Percentiles rank a stretch among this genome's conserved stretches.
These are phyloP conservation scores for Pheosia tremula DNA, from an alignment of 2,888 invertebrate genomes.

Conservation along the genomic window DNA sequence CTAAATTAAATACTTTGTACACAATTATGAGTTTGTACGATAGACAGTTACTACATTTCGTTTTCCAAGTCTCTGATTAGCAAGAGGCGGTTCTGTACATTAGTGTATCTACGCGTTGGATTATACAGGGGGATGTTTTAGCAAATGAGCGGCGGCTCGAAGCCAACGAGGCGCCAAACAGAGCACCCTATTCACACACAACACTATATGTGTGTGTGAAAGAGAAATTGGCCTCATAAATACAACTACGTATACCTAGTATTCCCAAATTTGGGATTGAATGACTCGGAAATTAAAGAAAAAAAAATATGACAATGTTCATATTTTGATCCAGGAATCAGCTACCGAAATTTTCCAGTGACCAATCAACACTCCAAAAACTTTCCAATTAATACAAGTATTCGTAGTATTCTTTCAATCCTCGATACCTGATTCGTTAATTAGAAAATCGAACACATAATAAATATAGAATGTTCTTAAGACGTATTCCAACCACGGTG, in stretches of 20 bases:
- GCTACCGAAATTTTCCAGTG: not conserved
- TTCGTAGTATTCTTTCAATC: not conserved
- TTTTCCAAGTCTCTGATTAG: slow-evolving; percentile 6
- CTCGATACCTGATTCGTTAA: slow-evolving; percentile 5
- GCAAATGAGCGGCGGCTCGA: slow-evolving; percentile 71
- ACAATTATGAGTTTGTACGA: not conserved
- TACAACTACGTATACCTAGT: not conserved
- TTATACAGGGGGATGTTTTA: slow-evolving; percentile 68
- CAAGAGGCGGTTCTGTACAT: slow-evolving; percentile 38
- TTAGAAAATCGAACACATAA: slow-evolving; percentile 19
- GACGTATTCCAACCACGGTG: slow-evolving; percentile 19
- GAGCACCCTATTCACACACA: slow-evolving; percentile 48
- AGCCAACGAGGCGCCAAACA: slow-evolving; percentile 59
- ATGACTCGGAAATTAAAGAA: not conserved
- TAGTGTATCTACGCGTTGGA: slow-evolving; percentile 40
- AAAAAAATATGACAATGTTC: too few species aligned
- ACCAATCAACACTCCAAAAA: not conserved
- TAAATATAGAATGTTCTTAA: slow-evolving; percentile 15
- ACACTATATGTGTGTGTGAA: slow-evolving; percentile 20
- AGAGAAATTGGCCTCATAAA: slow-evolving; percentile 5
- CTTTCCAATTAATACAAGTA: not conserved
- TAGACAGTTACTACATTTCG: not conserved
- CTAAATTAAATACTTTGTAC: too few species aligned
- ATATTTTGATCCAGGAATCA: too few species aligned
- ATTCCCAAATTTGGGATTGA: not conserved